Base-by-base conservation (phyloP, 1,140 invertebrate genomes). In the Dendrolimus punctatus region DNA sequence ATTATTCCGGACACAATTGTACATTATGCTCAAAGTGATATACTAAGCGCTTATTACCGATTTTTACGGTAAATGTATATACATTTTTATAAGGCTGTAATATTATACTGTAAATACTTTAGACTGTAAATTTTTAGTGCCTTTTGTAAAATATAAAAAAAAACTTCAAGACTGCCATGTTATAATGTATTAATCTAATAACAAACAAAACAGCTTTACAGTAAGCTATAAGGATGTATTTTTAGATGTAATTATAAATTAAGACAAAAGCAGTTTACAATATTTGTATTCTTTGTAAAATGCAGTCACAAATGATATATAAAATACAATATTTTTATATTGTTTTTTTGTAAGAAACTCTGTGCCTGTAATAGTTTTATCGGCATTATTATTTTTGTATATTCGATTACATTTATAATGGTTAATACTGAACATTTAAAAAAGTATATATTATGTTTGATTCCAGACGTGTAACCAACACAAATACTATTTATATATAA, bases 31-130 rank as follows among this genome's bases (percentile, higher is more conserved):
- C 82, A 83, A 81, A 84, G 75, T 85, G 82, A 80, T 81, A 64
- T 71, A 54, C 60, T 85, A 85, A 84, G 78, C 76, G 80, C 80
- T 81, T 84, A 77, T 79, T 84, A 84, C 82, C 82, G 80, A 81
- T 85, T 84, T 68, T 85, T 85, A 70, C 82, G 80, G 85, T 87
- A 87, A 84, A 77, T 87, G 85, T 88, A 87, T 66, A 88, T 87
- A 87, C 68, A 70, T 69, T 81, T 73, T 67, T 76, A 73, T 85
- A 77, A 79, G 82, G 77, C 80, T 72, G 62, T 79, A 83, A 75
- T 64, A 75, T 72, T 82, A 80, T 52, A 66, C 46, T 85, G 81
- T 85, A 82, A 57, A 82, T 85, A 80, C 9, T 53, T 71, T 75
- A 77, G 61, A 56, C 47, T 71, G 68, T 78, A 76, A 60, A 78